Evolutionary conservation across 1,140 invertebrate genomes (phyloP).

Genomic region (Hormaphis cornu): DNA sequence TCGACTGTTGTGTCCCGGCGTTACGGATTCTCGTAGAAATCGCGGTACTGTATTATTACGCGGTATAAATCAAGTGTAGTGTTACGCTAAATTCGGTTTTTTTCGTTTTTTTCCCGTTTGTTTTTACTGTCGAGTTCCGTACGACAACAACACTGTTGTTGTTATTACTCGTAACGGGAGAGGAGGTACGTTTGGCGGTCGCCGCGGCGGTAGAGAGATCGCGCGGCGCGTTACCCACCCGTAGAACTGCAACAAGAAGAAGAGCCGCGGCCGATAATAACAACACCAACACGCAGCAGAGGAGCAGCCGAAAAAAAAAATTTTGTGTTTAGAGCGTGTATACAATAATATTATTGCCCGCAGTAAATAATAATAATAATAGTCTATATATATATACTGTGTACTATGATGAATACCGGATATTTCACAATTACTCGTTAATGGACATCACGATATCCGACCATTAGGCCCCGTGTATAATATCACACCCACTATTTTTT

Average conservation of each 20-base stretch:
- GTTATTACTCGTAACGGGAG: too few species aligned
- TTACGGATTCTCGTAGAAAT: too few species aligned
- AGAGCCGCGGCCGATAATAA: not conserved
- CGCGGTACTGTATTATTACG: too few species aligned
- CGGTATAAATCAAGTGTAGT: too few species aligned
- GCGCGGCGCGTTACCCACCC: too few species aligned
- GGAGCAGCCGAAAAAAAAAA: not conserved
- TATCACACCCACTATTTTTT: conserved; percentile 26
- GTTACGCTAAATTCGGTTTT: too few species aligned
- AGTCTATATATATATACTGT: not conserved
- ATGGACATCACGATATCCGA: conserved; percentile 33
- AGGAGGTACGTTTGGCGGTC: too few species aligned
- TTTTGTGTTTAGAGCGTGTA: not conserved
- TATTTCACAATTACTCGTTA: conserved; percentile 32
- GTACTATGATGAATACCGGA: conserved; percentile 24
- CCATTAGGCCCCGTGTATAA: conserved; percentile 16
- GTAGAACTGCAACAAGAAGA: not conserved
- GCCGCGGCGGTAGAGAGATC: too few species aligned
- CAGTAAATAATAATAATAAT: not conserved
- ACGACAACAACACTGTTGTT: too few species aligned
- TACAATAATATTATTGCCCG: not conserved
- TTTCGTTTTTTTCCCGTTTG: too few species aligned
- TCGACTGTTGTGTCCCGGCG: too few species aligned
- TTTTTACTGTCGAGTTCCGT: too few species aligned
- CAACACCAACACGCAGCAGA: not conserved